Percentiles rank a stretch among this genome's conserved stretches.
Conservation (phyloP, 2,888 invertebrate species). For the Leptopilina myrica region DNA sequence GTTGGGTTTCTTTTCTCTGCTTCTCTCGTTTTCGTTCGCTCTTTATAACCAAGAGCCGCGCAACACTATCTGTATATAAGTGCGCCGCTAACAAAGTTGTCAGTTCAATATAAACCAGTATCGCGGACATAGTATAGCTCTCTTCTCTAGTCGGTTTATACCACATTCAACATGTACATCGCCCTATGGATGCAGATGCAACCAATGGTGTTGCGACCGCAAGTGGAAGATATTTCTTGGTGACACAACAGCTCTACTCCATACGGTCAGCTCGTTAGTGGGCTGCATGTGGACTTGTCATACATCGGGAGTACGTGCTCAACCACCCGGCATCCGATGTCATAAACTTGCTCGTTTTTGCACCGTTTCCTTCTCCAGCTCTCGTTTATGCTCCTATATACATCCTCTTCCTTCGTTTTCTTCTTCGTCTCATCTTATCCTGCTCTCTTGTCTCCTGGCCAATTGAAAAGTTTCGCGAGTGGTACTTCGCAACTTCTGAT, state of each 20-base stretch:
- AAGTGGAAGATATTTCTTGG: slow-evolving; percentile 65
- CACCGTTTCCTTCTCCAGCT: slow-evolving; percentile 45
- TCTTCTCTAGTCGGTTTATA: slow-evolving; percentile 11
- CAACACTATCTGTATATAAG: slow-evolving; percentile 59
- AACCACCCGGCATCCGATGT: slow-evolving; percentile 58
- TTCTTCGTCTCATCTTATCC: slow-evolving; percentile 10
- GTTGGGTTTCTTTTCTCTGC: too few relatives aligned
- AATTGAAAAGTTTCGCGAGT: slow-evolving; percentile 22
- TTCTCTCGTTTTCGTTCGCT: too few relatives aligned
- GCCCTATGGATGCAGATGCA: slow-evolving; percentile 57
- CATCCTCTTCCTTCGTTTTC: slow-evolving; percentile 34
- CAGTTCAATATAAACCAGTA: slow-evolving; percentile 52
- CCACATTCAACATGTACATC: background rate
- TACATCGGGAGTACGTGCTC: slow-evolving; percentile 55
- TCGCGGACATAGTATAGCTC: slow-evolving; percentile 9
- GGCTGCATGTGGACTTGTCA: slow-evolving; percentile 58
- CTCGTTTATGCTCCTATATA: background rate
- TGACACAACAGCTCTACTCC: slow-evolving; percentile 60
- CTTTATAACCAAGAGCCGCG: slow-evolving; percentile 43
- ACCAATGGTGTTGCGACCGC: slow-evolving; percentile 53
- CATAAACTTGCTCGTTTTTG: slow-evolving; percentile 55
- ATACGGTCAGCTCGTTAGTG: slow-evolving; percentile 65
- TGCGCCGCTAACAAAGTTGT: slow-evolving; percentile 69
- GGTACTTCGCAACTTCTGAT: slow-evolving; percentile 17
- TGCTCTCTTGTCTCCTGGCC: background rate